A percentile compares a stretch with the other conserved stretches of the same genome.
Evolutionary conservation across 2,113 vertebrate genomes (phyloP).

Genomic region (Hystrix cristata): DNA sequence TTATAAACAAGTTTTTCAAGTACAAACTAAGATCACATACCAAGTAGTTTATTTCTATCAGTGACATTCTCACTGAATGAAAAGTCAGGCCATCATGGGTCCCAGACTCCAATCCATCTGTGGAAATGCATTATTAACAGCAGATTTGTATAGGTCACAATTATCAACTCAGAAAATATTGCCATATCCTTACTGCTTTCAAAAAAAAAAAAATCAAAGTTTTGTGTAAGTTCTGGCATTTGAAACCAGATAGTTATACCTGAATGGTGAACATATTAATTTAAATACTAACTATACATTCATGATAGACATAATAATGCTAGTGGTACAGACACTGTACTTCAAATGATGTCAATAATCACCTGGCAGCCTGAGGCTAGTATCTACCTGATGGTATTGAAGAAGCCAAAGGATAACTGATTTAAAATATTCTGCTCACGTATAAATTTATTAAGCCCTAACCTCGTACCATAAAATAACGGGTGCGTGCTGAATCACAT

Average conservation of each 20-base stretch:
- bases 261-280: conserved; percentile 26
- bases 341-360: neutral
- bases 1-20: neutral
- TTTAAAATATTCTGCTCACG: neutral
- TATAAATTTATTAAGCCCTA: conserved; percentile 15
- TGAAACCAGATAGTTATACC: neutral
- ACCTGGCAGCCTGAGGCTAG: neutral
- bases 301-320: conserved; percentile 46
- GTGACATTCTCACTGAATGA: neutral
- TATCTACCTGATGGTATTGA: neutral
- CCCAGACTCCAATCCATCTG: neutral
- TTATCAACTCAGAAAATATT: neutral
- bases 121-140: neutral
- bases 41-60: neutral
- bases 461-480: conserved; percentile 74
- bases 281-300: conserved; percentile 60
- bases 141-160: neutral
- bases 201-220: neutral
- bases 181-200: neutral
- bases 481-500: neutral
- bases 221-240: neutral
- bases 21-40: neutral
- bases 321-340: conserved; percentile 57
- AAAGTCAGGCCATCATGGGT: neutral
- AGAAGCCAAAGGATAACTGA: conserved; percentile 47